Percentiles rank a stretch among this genome's conserved stretches.
These are phyloP conservation scores for Echinops telfairi DNA, from an alignment of 2,113 vertebrate species.

Conservation along the genomic window DNA sequence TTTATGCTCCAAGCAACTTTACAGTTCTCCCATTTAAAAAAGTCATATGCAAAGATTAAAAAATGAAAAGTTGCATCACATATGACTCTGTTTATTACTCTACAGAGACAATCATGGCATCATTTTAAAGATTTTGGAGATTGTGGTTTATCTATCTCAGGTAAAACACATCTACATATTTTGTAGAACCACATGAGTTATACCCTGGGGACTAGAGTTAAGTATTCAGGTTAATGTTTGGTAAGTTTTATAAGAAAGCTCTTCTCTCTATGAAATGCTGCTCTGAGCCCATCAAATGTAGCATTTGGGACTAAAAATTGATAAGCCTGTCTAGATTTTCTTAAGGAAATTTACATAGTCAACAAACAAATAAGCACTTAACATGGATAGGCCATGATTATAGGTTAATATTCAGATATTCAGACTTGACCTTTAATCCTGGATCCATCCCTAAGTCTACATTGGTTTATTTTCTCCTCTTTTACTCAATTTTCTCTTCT, in stretches of 20 bases:
- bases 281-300: neutral
- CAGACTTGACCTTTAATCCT: neutral
- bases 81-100: slow-evolving; percentile 16
- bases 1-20: slow-evolving; percentile 58
- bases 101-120: neutral
- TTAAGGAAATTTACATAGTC: neutral
- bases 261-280: neutral
- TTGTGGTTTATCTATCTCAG: slow-evolving; percentile 16
- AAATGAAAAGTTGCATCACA: slow-evolving; percentile 5
- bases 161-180: slow-evolving; percentile 28
- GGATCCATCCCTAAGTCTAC: neutral
- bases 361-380: neutral
- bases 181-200: slow-evolving; percentile 12
- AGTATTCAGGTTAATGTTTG: neutral
- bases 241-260: neutral
- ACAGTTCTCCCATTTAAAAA: slow-evolving; percentile 47
- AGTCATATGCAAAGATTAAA: neutral
- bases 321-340: too few relatives aligned
- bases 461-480: neutral
- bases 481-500: neutral
- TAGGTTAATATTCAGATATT: neutral
- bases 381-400: neutral
- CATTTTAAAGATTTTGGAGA: neutral
- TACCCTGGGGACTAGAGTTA: neutral
- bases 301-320: neutral